Base-by-base conservation (phyloP, 2,888 invertebrate genomes). In the Bellardia pandia region DNA sequence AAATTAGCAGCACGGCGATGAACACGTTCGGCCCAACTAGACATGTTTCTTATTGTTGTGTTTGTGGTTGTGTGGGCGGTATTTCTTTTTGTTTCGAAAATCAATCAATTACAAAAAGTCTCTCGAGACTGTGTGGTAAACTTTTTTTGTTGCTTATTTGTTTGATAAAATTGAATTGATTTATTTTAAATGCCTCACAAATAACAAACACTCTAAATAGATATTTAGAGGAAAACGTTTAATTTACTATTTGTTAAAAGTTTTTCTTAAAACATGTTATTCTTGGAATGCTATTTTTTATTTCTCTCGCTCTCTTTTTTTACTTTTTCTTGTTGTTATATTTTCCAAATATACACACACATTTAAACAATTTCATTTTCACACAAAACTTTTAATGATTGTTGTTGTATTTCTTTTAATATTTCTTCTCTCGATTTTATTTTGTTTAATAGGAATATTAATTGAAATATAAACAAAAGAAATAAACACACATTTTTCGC, bases 11-110 rank as follows among this genome's bases (percentile, higher is more conserved):
- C 98, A 94, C 98, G 96, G 93, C 97, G 95, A 94, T 98, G 98
- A 96, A 98, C 97, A 94, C 97, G 96, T 94, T 97, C 96, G 91
- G 97, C 97, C 98, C 97, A 98, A 94, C 96, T 97, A 94, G 97
- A 97, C 98, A 98, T 97, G 51, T 11, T 40, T 45, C 56, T 13
- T 68, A 69, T 85, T 60, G 64, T 64, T 77, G 42, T 42, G 51
- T 42, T 23, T 60, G 2, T 16, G 42, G 40, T 30, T 56, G 51
- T 14, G 66, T 64, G 66, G 60, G 74, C 4, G 66, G 56, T 48
- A 45, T 45, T 45, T 45, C 13, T 45, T 3, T n/a, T 60, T 40
- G 45, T 53, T 64, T 72, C 8, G 33, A 58, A 68, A 42, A 53
- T 45, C 23, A 69, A 58, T 69, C 56, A 45, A 48, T 58, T 58